phyloP scores from a whole-genome alignment of 2,797 vertebrate genomes.

The Eulemur rubriventer region DNA sequence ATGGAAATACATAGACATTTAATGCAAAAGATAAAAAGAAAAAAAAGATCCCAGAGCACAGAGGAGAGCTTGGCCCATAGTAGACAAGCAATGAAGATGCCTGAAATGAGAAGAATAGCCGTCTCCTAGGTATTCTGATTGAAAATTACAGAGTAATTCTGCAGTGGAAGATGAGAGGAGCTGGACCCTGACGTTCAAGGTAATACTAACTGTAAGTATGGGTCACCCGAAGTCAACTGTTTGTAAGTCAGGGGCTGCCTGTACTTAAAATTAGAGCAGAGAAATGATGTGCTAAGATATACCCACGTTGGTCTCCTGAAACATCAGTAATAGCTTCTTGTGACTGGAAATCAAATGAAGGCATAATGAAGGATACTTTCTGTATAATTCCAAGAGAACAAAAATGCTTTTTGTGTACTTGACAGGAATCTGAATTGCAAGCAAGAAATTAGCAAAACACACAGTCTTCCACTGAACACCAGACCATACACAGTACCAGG shows the following conservation, averaged over 20 bases:
- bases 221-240: not conserved
- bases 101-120: not conserved
- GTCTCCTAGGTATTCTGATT: not conserved
- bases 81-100: not conserved
- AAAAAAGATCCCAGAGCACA: not conserved
- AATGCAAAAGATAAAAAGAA: not conserved
- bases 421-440: not conserved
- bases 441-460: not conserved
- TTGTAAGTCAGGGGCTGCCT: not conserved
- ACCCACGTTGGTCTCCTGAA: not conserved
- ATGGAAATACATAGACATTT: not conserved
- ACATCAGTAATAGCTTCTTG: not conserved
- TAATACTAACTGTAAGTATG: accelerated
- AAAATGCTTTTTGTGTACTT: not conserved
- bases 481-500: not conserved
- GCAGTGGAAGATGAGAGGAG: not conserved
- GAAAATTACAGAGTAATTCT: not conserved
- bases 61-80: not conserved
- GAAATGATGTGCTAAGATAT: not conserved
- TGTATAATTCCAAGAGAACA: not conserved
- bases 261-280: not conserved
- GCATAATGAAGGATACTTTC: not conserved
- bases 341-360: not conserved
- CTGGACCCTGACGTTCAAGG: too few species aligned
- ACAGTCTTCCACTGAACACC: not conserved